Evolutionary conservation across 2,113 vertebrate species (phyloP).

Genomic region (Pterophyllum scalare): DNA sequence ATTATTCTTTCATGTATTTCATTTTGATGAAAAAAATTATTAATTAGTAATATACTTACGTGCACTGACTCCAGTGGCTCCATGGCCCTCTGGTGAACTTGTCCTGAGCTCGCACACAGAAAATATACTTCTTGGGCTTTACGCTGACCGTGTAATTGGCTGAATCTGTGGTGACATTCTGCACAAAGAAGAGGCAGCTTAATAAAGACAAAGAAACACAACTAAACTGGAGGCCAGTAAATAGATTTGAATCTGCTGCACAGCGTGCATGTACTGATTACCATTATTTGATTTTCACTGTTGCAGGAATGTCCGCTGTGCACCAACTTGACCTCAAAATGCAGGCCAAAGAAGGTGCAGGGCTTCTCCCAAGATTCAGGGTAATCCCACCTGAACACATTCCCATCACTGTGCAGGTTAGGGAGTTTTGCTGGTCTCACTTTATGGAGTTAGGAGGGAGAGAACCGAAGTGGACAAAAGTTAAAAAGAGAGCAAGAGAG

Average conservation of each 20-base stretch:
- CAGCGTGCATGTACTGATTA: not conserved
- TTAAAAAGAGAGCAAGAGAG: not conserved
- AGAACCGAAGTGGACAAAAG: not conserved
- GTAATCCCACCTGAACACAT: constrained; percentile 66
- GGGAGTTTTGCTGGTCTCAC: constrained; percentile 70
- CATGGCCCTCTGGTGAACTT: constrained; percentile 56
- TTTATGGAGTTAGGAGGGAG: constrained; percentile 9
- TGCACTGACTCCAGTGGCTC: constrained; percentile 71
- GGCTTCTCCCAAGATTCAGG: constrained; percentile 77
- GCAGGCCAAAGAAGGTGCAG: constrained; percentile 68
- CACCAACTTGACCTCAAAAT: constrained; percentile 76
- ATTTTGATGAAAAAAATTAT: not conserved
- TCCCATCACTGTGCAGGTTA: constrained; percentile 17
- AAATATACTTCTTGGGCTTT: constrained; percentile 46
- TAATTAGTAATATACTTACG: constrained; percentile 63
- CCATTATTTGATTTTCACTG: not conserved
- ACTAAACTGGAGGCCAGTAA: not conserved
- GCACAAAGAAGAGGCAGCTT: not conserved
- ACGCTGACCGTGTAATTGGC: constrained; percentile 2
- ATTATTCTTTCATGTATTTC: not conserved
- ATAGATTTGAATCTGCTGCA: not conserved
- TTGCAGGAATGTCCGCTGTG: constrained; percentile 40
- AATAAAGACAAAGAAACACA: not conserved
- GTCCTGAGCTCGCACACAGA: constrained; percentile 80
- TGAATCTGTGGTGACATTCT: not conserved